Evolutionary conservation across 2,797 vertebrate genomes (phyloP).

Genomic region (Chrysocyon brachyurus): DNA sequence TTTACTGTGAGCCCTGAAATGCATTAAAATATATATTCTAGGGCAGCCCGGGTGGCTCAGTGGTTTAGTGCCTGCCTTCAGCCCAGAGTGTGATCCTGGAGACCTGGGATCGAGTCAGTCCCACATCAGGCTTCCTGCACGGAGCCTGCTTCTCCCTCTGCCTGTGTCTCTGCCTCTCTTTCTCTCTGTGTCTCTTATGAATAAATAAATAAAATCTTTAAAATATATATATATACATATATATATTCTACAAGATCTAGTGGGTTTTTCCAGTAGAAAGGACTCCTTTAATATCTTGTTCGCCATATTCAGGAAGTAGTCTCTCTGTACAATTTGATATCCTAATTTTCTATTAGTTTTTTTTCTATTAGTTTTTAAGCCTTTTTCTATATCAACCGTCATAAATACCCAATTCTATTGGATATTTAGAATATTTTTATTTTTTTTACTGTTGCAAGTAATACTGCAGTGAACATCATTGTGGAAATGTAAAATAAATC

Average conservation of each 20-base stretch:
- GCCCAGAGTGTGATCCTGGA: no score
- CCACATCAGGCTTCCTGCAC: no score
- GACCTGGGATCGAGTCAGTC: no score
- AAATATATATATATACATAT: no score
- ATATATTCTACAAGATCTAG: background rate
- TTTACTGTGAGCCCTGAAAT: conserved; percentile 32
- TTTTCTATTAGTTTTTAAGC: conserved; percentile 21
- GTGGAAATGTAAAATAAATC: background rate
- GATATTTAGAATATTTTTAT: conserved; percentile 2
- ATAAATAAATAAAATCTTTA: background rate
- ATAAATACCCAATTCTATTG: background rate
- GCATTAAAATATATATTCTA: background rate
- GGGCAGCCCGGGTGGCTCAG: no score
- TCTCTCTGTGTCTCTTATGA: no score
- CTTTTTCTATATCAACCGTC: background rate
- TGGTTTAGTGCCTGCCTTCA: no score
- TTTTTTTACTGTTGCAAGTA: conserved; percentile 1
- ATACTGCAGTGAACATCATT: background rate
- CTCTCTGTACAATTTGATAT: conserved; percentile 10
- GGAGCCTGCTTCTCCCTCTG: no score
- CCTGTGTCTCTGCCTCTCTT: no score
- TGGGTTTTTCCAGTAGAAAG: background rate
- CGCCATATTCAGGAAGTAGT: background rate
- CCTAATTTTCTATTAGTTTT: conserved; percentile 6
- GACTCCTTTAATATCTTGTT: background rate